These are phyloP conservation scores for Mustela erminea DNA, from an alignment of 2,797 vertebrate genomes.

Conservation along the genomic window DNA sequence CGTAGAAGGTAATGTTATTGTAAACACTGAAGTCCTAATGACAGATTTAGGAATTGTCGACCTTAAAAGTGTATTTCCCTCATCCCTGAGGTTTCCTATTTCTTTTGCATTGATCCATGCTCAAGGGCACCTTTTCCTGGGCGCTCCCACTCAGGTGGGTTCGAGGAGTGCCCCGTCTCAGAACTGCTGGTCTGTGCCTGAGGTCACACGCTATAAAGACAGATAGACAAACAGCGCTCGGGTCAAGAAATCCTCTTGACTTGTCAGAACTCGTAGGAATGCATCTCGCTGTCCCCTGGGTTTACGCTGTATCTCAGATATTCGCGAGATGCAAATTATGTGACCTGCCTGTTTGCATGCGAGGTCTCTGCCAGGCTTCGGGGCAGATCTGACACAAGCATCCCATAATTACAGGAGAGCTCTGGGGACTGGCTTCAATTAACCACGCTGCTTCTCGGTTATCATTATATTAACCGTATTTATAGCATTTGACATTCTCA, in stretches of 20 bases:
- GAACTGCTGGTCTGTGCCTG: not conserved
- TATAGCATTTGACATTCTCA: constrained; percentile 40
- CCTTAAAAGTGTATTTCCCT: not conserved
- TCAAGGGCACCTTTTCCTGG: not conserved
- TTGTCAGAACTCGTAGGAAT: not conserved
- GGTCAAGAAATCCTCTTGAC: not conserved
- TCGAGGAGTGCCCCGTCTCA: not conserved
- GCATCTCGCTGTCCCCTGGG: not conserved
- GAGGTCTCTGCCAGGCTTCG: not conserved
- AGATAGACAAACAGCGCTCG: not conserved
- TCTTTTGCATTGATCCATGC: not conserved
- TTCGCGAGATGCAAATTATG: not conserved
- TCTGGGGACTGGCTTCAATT: constrained; percentile 26
- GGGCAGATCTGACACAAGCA: not conserved
- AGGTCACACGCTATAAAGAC: not conserved
- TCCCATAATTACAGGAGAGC: not conserved
- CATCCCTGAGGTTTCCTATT: not conserved
- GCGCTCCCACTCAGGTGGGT: not conserved
- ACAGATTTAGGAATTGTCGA: not conserved
- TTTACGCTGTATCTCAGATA: not conserved
- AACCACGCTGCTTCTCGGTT: not conserved
- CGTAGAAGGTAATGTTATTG: not conserved
- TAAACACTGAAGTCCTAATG: not conserved
- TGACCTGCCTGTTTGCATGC: not conserved
- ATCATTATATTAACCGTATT: not conserved